Evolutionary conservation across 2,113 vertebrate species (phyloP).

Genomic region (Trinectes maculatus): DNA sequence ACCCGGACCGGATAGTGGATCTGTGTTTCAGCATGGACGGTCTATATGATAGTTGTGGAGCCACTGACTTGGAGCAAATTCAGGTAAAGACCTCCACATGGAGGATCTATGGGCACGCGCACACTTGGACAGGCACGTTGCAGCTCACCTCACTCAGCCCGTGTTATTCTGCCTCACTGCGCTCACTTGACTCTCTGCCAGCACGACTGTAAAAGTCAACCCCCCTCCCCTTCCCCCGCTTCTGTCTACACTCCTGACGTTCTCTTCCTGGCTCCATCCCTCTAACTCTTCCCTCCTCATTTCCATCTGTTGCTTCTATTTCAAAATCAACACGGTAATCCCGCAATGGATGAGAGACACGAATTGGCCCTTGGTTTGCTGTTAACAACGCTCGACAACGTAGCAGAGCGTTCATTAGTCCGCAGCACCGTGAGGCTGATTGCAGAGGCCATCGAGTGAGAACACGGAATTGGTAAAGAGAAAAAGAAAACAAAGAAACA

Average conservation of each 20-base stretch:
- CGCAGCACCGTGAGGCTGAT: slow-evolving; percentile 12
- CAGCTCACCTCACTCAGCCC: slow-evolving; percentile 58
- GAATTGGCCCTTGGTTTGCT: slow-evolving; percentile 19
- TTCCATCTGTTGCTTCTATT: slow-evolving; percentile 16
- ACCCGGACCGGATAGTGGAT: slow-evolving; percentile 23
- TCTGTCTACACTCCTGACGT: slow-evolving; percentile 35
- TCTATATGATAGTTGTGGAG: slow-evolving; percentile 56
- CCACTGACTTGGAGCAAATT: slow-evolving; percentile 45
- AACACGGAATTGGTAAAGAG: slow-evolving; percentile 49
- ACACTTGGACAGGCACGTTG: slow-evolving; percentile 43
- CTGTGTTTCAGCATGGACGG: slow-evolving; percentile 8
- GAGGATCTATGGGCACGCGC: slow-evolving; percentile 24
- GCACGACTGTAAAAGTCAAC: slow-evolving; percentile 53
- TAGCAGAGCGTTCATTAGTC: slow-evolving; percentile 42
- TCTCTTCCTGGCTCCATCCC: slow-evolving; percentile 17
- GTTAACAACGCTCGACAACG: slow-evolving; percentile 33
- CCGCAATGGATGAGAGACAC: slow-evolving; percentile 5
- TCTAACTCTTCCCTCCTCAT: slow-evolving; percentile 13
- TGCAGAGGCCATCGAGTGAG: slow-evolving; percentile 34
- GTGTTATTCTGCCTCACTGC: slow-evolving; percentile 69
- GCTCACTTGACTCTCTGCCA: slow-evolving; percentile 77
- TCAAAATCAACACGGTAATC: slow-evolving; percentile 4
- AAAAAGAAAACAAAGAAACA: too few relatives aligned
- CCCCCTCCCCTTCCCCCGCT: slow-evolving; percentile 7
- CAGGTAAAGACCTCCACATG: slow-evolving; percentile 13